Conservation (phyloP, 1,140 invertebrate genomes). For the Homarus americanus region DNA sequence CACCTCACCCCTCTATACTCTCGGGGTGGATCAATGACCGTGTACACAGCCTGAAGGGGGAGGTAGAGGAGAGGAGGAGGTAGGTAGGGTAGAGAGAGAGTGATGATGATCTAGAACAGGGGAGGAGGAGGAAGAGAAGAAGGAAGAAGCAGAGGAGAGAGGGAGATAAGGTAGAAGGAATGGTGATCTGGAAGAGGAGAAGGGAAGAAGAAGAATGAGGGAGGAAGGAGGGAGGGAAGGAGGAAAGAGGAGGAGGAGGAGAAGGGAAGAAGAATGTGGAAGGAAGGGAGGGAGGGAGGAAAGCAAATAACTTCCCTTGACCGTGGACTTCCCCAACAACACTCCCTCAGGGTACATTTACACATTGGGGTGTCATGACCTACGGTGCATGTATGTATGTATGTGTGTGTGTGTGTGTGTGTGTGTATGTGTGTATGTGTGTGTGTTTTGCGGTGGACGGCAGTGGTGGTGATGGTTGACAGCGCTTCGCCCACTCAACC, state of each 20-base stretch:
- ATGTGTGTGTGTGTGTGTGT: conserved; percentile 4
- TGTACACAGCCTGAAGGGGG: too few species aligned
- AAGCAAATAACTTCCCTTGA: not conserved
- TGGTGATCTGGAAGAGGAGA: not conserved
- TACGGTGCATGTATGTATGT: not conserved
- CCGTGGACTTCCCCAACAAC: too few species aligned
- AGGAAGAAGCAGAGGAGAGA: not conserved
- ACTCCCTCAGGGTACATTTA: too few species aligned
- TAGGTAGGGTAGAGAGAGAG: not conserved
- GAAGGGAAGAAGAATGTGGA: not conserved
- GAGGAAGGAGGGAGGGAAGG: not conserved
- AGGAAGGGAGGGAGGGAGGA: not conserved
- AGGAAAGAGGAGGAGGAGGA: not conserved
- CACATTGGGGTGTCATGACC: too few species aligned
- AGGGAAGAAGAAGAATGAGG: not conserved
- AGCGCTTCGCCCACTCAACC: too few species aligned
- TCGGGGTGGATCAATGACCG: too few species aligned
- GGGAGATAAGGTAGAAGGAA: not conserved
- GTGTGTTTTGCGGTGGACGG: not conserved
- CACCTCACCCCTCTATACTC: not conserved
- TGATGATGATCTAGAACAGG: not conserved
- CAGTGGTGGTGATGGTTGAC: too few species aligned
- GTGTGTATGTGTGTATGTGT: not conserved
- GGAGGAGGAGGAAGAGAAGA: not conserved
- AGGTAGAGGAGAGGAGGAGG: conserved; percentile 1